phyloP scores from a whole-genome alignment of 2,113 vertebrate species.

The Nannobrachium achirus region DNA sequence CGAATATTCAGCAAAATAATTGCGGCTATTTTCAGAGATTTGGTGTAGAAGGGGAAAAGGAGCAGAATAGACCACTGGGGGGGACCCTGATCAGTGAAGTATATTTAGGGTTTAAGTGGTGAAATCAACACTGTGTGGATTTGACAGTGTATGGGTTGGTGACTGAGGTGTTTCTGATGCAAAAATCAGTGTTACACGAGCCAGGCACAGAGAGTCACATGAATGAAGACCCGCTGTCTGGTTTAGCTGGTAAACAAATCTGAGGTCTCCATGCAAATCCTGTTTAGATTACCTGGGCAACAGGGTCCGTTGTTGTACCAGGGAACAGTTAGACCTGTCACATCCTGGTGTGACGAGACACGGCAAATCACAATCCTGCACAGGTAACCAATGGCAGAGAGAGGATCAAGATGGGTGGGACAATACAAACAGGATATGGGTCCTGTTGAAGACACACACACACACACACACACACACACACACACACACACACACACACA shows the following conservation, averaged over 20 bases:
- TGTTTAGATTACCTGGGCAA: constrained; percentile 62
- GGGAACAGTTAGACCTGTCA: constrained; percentile 67
- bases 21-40: too few relatives aligned
- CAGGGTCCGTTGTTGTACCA: constrained; percentile 49
- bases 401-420: constrained; percentile 47
- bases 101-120: background rate
- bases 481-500: background rate
- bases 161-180: background rate
- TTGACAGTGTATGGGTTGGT: background rate
- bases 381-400: constrained; percentile 53
- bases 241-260: constrained; percentile 82
- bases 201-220: constrained; percentile 25
- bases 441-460: constrained; percentile 44
- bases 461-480: constrained; percentile 27
- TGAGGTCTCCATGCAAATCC: constrained; percentile 81
- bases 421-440: constrained; percentile 70
- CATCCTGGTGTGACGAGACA: constrained; percentile 51
- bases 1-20: too few relatives aligned
- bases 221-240: constrained; percentile 40
- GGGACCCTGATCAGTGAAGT: too few relatives aligned
- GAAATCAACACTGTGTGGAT: too few relatives aligned
- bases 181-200: constrained; percentile 77
- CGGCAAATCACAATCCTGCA: constrained; percentile 78
- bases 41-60: too few relatives aligned
- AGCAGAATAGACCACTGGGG: too few relatives aligned